A percentile compares a stretch with the other conserved stretches of the same genome.
phyloP scores from a whole-genome alignment of 2,888 invertebrate species.

The Metallyticus violacea region DNA sequence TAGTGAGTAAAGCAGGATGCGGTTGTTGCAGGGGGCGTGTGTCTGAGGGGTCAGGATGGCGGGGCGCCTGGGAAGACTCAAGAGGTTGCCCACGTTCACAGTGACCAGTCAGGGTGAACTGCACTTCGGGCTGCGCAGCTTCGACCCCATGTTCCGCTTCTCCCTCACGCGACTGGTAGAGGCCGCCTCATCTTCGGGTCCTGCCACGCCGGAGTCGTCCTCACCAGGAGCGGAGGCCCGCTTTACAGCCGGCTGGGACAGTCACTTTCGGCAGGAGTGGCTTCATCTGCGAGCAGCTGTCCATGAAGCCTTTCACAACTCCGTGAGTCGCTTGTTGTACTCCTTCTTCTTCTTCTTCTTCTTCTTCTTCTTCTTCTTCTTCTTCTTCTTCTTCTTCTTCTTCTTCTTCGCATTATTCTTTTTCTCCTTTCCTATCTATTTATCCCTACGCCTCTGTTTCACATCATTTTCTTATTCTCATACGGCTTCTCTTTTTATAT shows the following conservation, averaged over 20 bases:
- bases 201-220: not conserved
- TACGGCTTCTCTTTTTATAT: too few species aligned
- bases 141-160: slow-evolving; percentile 26
- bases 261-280: slow-evolving; percentile 26
- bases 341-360: not conserved
- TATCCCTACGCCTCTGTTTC: too few species aligned
- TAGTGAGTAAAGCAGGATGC: not conserved
- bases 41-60: not conserved
- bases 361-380: not conserved
- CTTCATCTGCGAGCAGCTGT: slow-evolving; percentile 15
- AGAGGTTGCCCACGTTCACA: slow-evolving; percentile 29
- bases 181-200: not conserved
- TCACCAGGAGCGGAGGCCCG: slow-evolving; percentile 17
- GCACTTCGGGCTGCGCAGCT: slow-evolving; percentile 8
- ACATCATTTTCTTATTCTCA: too few species aligned
- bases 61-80: slow-evolving; percentile 14
- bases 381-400: not conserved
- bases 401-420: too few species aligned
- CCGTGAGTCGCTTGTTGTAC: not conserved
- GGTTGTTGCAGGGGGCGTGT: not conserved
- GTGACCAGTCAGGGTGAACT: slow-evolving; percentile 11
- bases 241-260: slow-evolving; percentile 19
- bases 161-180: slow-evolving; percentile 28
- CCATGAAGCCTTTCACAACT: slow-evolving; percentile 6
- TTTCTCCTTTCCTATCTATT: too few species aligned